Evolutionary conservation across 2,797 vertebrate species (phyloP).

Genomic region (Chelidonichthys spinosus): DNA sequence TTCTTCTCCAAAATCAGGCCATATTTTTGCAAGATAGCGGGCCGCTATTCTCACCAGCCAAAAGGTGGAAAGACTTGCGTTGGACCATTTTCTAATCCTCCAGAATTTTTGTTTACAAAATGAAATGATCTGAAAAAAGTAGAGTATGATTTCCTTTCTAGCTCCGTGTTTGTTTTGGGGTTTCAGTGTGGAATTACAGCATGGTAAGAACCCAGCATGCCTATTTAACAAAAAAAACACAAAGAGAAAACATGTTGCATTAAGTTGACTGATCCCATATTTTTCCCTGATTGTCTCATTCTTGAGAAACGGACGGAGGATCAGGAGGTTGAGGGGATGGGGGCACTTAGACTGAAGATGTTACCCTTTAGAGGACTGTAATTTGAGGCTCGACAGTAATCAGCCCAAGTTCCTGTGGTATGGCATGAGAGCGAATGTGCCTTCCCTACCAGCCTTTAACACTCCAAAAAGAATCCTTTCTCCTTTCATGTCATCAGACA

Average conservation of each 20-base stretch:
- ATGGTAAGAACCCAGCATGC: slow-evolving; percentile 55
- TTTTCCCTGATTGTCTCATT: slow-evolving; percentile 77
- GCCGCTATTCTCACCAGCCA: slow-evolving; percentile 37
- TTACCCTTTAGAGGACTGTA: slow-evolving; percentile 77
- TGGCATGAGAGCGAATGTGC: slow-evolving; percentile 74
- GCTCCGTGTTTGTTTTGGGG: slow-evolving; percentile 61
- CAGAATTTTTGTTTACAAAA: neutral
- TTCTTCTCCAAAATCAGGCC: neutral
- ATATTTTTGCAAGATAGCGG: slow-evolving; percentile 48
- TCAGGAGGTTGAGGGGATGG: slow-evolving; percentile 48
- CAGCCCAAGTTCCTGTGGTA: slow-evolving; percentile 77
- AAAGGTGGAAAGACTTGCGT: slow-evolving; percentile 25
- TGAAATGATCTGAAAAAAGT: slow-evolving; percentile 6
- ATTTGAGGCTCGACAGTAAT: slow-evolving; percentile 83
- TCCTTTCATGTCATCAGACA: slow-evolving; percentile 67
- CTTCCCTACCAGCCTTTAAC: slow-evolving; percentile 68
- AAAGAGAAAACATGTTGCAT: slow-evolving; percentile 69
- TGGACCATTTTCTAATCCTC: neutral
- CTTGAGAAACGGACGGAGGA: slow-evolving; percentile 58
- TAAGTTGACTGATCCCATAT: slow-evolving; percentile 68
- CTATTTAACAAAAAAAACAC: slow-evolving; percentile 45
- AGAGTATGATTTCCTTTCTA: slow-evolving; percentile 12
- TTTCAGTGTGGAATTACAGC: slow-evolving; percentile 60
- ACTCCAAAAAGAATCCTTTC: slow-evolving; percentile 62
- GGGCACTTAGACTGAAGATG: slow-evolving; percentile 71